Conservation (phyloP, 1,140 invertebrate species). For the Drosophila subobscura region DNA sequence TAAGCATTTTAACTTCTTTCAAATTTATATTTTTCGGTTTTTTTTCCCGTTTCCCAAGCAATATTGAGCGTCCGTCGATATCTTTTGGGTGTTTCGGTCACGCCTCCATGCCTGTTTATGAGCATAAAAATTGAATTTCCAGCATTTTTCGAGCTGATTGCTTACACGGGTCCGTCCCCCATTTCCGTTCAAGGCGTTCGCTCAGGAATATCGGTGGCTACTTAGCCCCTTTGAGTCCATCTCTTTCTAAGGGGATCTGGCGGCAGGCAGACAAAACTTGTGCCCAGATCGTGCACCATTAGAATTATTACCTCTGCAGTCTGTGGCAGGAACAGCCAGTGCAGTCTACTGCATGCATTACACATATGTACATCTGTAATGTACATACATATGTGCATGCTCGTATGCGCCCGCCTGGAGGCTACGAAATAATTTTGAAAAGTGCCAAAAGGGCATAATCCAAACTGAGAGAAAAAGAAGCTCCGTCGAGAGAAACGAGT, state of each 20-base stretch:
- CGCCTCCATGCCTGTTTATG: constrained; percentile 49
- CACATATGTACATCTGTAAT: constrained; percentile 16
- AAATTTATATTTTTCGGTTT: constrained; percentile 30
- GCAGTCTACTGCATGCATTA: constrained; percentile 43
- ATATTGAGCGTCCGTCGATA: constrained; percentile 46
- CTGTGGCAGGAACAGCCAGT: constrained; percentile 23
- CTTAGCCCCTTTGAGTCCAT: constrained; percentile 15
- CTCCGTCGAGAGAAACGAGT: constrained; percentile 6
- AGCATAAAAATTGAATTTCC: constrained; percentile 77
- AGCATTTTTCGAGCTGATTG: constrained; percentile 67
- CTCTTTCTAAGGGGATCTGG: constrained; percentile 23
- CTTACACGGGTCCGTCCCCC: constrained; percentile 53
- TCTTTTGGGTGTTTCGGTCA: constrained; percentile 39
- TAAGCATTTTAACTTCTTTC: constrained; percentile 71
- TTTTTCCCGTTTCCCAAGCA: constrained; percentile 29
- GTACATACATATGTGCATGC: constrained; percentile 18
- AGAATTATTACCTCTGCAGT: constrained; percentile 68
- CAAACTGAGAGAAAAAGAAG: constrained; percentile 17
- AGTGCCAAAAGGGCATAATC: constrained; percentile 80
- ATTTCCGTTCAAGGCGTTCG: constrained; percentile 48
- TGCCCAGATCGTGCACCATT: constrained; percentile 43
- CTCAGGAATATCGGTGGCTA: constrained; percentile 13
- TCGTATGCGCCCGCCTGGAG: constrained; percentile 37
- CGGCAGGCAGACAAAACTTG: no score
- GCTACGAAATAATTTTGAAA: constrained; percentile 76